phyloP scores from a whole-genome alignment of 2,888 invertebrate species.

The Dryobota labecula region DNA sequence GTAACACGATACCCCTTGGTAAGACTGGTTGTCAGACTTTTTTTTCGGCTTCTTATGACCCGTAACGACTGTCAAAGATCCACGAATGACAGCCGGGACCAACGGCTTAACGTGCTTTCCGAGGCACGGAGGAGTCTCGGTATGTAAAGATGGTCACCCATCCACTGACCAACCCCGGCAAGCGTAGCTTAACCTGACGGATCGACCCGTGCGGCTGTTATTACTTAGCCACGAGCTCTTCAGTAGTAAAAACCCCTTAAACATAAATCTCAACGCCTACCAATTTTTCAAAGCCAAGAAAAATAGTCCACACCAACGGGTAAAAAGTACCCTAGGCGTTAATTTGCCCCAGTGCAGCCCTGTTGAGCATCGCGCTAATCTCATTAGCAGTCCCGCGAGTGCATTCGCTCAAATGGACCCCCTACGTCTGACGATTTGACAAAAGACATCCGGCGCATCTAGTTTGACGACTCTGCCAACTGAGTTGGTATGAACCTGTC shows the following conservation, averaged over 20 bases:
- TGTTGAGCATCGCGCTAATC: constrained; percentile 75
- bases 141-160: too few relatives aligned
- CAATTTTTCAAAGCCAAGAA: constrained; percentile 43
- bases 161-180: too few relatives aligned
- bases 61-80: too few relatives aligned
- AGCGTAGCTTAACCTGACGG: too few relatives aligned
- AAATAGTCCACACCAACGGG: constrained; percentile 37
- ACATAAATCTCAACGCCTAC: constrained; percentile 37
- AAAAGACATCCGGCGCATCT: constrained; percentile 70
- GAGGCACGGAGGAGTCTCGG: too few relatives aligned
- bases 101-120: too few relatives aligned
- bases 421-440: constrained; percentile 72
- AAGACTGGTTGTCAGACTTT: too few relatives aligned
- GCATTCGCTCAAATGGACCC: constrained; percentile 76
- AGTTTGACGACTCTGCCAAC: constrained; percentile 47
- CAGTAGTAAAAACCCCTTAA: constrained; percentile 27
- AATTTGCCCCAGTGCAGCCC: constrained; percentile 73
- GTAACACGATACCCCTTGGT: too few relatives aligned
- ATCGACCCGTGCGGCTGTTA: too few relatives aligned
- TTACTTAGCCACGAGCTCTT: too few relatives aligned
- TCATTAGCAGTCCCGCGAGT: constrained; percentile 74
- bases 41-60: too few relatives aligned
- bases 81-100: too few relatives aligned
- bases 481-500: constrained; percentile 50
- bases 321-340: constrained; percentile 64